Conservation (phyloP, 2,888 invertebrate species). For the Trypoxylon attenuatum region DNA sequence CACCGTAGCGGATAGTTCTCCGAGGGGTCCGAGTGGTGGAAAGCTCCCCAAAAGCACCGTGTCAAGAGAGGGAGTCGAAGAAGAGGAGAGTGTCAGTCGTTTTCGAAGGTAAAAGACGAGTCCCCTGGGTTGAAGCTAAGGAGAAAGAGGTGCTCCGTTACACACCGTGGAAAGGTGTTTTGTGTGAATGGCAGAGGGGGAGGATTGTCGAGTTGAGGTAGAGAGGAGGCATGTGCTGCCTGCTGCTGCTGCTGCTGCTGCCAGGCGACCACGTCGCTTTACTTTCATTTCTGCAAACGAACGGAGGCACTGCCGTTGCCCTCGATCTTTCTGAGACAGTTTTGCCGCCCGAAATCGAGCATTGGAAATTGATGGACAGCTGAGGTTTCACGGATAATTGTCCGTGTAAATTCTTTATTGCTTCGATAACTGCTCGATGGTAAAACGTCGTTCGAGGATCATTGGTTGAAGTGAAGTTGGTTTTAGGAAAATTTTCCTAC, state of each 20-base stretch:
- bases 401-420: no score
- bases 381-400: no score
- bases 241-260: no score
- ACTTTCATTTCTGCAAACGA: conserved; percentile 63
- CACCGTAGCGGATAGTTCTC: conserved; percentile 54
- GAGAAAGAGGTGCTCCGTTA: no score
- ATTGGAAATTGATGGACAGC: no score
- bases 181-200: conserved; percentile 2
- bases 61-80: conserved; percentile 10
- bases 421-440: background rate
- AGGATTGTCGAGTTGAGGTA: conserved; percentile 4
- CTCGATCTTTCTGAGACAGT: conserved; percentile 56
- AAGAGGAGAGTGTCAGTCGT: background rate
- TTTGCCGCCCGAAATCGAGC: conserved; percentile 50
- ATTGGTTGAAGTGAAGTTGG: no score
- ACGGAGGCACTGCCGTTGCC: conserved; percentile 52
- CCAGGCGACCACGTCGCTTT: conserved; percentile 36
- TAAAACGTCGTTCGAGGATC: conserved; percentile 13
- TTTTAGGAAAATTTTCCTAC: no score
- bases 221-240: conserved; percentile 41
- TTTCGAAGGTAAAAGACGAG: conserved; percentile 25
- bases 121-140: conserved; percentile 34
- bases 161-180: no score
- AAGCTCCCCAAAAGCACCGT: conserved; percentile 62
- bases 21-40: conserved; percentile 51